Percentiles rank a stretch among this genome's conserved stretches.
Evolutionary conservation across 1,140 invertebrate genomes (phyloP).

Genomic region (Lepidurus couesii): DNA sequence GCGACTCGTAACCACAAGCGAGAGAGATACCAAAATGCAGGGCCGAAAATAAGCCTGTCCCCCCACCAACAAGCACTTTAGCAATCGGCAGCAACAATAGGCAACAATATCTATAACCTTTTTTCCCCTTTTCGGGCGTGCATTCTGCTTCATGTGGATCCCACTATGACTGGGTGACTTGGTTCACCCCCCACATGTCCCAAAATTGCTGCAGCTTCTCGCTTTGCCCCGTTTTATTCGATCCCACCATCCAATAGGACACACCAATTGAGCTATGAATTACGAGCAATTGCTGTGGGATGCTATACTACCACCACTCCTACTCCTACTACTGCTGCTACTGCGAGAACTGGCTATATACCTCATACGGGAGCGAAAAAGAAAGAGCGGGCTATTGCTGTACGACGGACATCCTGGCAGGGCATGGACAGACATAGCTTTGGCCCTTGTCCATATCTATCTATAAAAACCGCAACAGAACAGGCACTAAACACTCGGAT

Average conservation of each 20-base stretch:
- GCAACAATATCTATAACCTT: constrained; percentile 8
- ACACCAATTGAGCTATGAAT: constrained; percentile 22
- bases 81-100: not conserved
- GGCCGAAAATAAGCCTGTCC: not conserved
- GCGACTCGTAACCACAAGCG: not conserved
- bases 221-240: not conserved
- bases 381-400: not conserved
- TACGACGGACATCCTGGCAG: not conserved
- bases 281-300: constrained; percentile 21
- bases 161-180: not conserved
- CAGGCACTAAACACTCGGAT: not conserved
- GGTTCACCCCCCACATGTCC: not conserved
- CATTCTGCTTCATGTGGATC: not conserved
- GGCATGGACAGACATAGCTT: constrained; percentile 1
- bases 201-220: not conserved
- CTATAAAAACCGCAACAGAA: constrained; percentile 12
- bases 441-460: constrained; percentile 21
- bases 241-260: not conserved
- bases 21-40: not conserved
- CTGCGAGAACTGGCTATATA: not conserved
- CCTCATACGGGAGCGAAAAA: not conserved
- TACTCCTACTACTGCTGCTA: too few relatives aligned
- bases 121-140: not conserved
- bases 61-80: constrained; percentile 9
- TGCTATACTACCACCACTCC: not conserved